A percentile compares a stretch with the other conserved stretches of the same genome.
phyloP scores from a whole-genome alignment of 53 echinoderm and acorn worm species.

The Zoroaster sp. region DNA sequence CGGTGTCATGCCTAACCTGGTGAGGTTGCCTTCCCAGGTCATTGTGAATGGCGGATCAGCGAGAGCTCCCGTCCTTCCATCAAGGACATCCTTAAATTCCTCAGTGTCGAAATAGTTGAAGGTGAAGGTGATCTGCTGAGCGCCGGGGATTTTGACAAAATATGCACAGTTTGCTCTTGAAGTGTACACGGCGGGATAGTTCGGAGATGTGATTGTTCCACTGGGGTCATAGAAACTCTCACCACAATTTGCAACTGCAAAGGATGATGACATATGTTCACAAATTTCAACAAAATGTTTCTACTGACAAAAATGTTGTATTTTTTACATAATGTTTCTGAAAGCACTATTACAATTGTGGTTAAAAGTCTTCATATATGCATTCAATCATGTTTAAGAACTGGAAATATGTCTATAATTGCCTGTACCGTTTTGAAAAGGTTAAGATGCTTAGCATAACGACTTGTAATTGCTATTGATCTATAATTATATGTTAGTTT shows the following conservation, averaged over 20 bases:
- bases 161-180: neutral
- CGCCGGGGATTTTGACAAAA: conserved; percentile 12
- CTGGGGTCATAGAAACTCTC: neutral
- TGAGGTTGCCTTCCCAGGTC: neutral
- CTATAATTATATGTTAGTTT: too few species aligned
- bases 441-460: too few species aligned
- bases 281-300: too few species aligned
- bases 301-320: too few species aligned
- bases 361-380: too few species aligned
- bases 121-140: conserved; percentile 42
- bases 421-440: too few species aligned
- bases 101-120: conserved; percentile 33
- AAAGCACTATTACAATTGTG: too few species aligned
- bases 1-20: neutral
- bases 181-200: neutral
- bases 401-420: too few species aligned
- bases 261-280: too few species aligned
- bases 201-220: conserved; percentile 1
- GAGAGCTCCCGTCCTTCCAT: neutral
- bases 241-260: conserved; percentile 24
- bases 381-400: too few species aligned
- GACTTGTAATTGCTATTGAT: too few species aligned
- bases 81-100: conserved; percentile 28
- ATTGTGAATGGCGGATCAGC: neutral
- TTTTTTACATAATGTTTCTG: too few species aligned